Conservation (phyloP, 64 coral and sea anemone genomes). For the Montipora sp. region DNA sequence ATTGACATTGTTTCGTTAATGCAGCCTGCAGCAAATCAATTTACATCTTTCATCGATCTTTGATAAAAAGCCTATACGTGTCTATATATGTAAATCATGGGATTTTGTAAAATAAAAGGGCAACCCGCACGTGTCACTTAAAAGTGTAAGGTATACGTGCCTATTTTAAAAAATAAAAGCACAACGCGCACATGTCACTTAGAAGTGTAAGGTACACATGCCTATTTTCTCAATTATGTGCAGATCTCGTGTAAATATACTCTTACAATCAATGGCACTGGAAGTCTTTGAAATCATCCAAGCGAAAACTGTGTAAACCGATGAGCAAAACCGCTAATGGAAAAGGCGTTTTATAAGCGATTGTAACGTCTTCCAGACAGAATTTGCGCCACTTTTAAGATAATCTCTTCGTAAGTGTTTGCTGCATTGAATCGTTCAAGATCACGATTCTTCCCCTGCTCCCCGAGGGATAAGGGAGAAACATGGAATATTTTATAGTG, state of each 20-base stretch:
- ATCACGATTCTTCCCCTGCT: too few species aligned
- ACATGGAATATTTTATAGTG: too few species aligned
- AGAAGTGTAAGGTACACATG: neutral
- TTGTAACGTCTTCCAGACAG: neutral
- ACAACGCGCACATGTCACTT: neutral
- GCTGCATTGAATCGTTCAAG: too few species aligned
- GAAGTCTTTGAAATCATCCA: neutral
- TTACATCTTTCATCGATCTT: neutral
- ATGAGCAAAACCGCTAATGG: neutral
- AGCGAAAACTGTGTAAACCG: neutral
- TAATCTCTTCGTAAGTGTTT: neutral
- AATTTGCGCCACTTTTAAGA: neutral
- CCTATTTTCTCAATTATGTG: neutral
- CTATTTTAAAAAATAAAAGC: neutral
- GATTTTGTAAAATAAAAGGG: neutral
- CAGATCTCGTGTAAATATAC: neutral
- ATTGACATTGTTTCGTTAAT: neutral
- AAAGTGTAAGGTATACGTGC: neutral
- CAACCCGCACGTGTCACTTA: neutral
- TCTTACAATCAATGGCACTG: neutral
- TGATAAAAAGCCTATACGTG: neutral
- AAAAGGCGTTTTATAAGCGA: neutral
- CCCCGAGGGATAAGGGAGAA: too few species aligned
- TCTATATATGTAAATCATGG: neutral
- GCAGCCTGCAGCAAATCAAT: neutral